phyloP scores from a whole-genome alignment of 53 echinoderm and acorn worm genomes.

The Patiria pectinifera region DNA sequence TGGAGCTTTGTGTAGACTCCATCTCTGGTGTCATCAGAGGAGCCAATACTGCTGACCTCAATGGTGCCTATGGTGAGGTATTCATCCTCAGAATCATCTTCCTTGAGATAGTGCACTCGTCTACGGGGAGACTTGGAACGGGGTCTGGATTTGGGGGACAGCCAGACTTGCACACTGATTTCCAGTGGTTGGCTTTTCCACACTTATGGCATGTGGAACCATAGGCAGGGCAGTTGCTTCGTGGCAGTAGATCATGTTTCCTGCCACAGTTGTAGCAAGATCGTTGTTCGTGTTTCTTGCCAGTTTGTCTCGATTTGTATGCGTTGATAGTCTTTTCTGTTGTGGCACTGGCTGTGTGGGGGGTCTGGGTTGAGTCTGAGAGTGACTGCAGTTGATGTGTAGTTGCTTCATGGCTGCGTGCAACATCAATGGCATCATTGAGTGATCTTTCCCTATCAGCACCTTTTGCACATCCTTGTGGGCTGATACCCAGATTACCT shows the following conservation, averaged over 20 bases:
- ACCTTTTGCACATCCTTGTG: not conserved
- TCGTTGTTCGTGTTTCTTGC: not conserved
- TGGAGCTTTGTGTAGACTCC: slow-evolving; percentile 27
- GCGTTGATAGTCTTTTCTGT: not conserved
- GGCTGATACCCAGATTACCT: slow-evolving; percentile 9
- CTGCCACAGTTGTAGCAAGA: not conserved
- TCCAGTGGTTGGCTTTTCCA: slow-evolving; percentile 41
- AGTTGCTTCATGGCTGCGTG: slow-evolving; percentile 16
- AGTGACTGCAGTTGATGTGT: not conserved
- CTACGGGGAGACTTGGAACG: not conserved
- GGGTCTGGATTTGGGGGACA: not conserved
- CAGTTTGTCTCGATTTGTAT: not conserved
- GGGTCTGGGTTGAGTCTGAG: too few species aligned
- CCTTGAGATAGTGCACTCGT: not conserved
- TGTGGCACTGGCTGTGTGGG: not conserved
- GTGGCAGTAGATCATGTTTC: not conserved
- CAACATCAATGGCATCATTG: slow-evolving; percentile 26
- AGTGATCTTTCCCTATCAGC: slow-evolving; percentile 2
- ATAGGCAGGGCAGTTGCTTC: slow-evolving; percentile 40
- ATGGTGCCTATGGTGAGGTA: slow-evolving; percentile 25
- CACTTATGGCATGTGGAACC: slow-evolving; percentile 29
- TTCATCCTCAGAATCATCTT: not conserved
- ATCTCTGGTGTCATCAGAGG: not conserved
- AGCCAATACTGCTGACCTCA: not conserved
- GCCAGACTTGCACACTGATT: slow-evolving; percentile 15